A percentile compares a stretch with the other conserved stretches of the same genome.
Evolutionary conservation across 2,113 vertebrate genomes (phyloP).

Genomic region (Paradoxurus hermaphroditus): DNA sequence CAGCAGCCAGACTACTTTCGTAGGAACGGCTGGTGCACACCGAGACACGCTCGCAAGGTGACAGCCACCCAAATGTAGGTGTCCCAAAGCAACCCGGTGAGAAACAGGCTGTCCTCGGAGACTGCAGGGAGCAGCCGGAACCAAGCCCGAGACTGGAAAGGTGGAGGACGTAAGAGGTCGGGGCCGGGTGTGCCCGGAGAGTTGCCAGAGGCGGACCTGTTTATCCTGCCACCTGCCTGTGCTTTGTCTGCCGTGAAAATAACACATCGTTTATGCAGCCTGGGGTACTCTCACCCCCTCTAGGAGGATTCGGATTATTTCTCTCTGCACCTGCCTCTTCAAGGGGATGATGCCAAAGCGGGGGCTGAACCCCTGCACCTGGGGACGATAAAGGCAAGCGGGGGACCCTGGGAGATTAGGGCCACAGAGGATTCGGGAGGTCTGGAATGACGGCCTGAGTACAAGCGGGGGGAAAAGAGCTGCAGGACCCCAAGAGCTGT

Average conservation of each 20-base stretch:
- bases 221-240: not conserved
- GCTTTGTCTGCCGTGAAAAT: not conserved
- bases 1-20: not conserved
- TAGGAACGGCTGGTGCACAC: not conserved
- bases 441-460: not conserved
- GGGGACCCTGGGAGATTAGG: not conserved
- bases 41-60: no score
- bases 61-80: not conserved
- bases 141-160: not conserved
- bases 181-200: not conserved
- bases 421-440: not conserved
- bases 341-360: not conserved
- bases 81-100: not conserved
- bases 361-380: not conserved
- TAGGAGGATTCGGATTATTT: not conserved
- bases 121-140: not conserved
- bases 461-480: not conserved
- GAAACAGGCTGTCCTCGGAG: not conserved
- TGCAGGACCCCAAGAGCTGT: no score
- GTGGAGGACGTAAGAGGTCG: rapidly evolving
- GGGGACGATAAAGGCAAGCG: not conserved
- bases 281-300: not conserved
- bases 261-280: no score
- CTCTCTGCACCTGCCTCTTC: not conserved
- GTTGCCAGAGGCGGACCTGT: not conserved